Base-by-base conservation (phyloP, 2,888 invertebrate genomes). In the Pyrocoelia pectoralis region DNA sequence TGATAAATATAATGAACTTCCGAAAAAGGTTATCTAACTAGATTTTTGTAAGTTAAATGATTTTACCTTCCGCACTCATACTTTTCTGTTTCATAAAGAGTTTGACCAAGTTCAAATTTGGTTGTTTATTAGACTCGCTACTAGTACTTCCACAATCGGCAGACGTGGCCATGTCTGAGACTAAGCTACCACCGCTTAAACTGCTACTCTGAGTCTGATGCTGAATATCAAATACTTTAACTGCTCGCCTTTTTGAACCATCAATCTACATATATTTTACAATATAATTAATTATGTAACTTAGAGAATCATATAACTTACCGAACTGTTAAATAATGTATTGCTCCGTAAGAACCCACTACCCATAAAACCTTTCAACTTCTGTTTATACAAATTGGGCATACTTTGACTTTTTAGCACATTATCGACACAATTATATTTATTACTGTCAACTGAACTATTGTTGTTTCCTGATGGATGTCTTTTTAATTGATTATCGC, bases 71-170 rank as follows among this genome's bases (percentile, higher is more conserved):
- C 57, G 89, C 89, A 70, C 92, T 92, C 83, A 88, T 88, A 78
- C 93, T 93, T 79, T 93, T 93, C 77, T 94, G 94, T 80, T 94
- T 94, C 86, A 95, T 94, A 77, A 94, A 95, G 69, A 94, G 84
- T 80, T 92, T 92, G 43, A 95, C 92, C 76, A 95, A 86, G 81
- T 90, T 94, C 79, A 94, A 89, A 70, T 91, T 88, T 67, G 90
- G 87, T 71, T 68, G 69, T 43, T 65, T 67, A n/a, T 65, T 65
- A 0, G 61, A 59, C 48, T 68, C 66, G 10, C 68, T 55, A 28
- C 72, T 68, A 24, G 75, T 77, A 49, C 76, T 76, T 53, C 74
- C 76, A 2, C 74, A 77, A 61, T 82, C 81, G 1, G 80, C 74
- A 2, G 81, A 81, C 1, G 81, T 81, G 1, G 81, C 80, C 80